These are phyloP conservation scores for Trichogramma pretiosum DNA, from an alignment of 1,140 invertebrate species.

Conservation along the genomic window DNA sequence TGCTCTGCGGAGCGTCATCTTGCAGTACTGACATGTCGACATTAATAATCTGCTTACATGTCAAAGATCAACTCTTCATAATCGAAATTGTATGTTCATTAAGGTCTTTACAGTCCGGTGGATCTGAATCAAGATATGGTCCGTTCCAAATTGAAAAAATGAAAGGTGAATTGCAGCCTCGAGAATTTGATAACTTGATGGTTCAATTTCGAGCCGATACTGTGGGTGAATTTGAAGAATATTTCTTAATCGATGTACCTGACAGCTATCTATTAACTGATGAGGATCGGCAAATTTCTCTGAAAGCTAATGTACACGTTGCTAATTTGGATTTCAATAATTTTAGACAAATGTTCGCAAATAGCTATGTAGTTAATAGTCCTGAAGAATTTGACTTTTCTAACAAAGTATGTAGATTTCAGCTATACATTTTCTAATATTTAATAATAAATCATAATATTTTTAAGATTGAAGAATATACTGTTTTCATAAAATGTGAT, in stretches of 20 bases:
- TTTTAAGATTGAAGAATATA: conserved; percentile 1
- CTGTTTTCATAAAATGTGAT: background rate
- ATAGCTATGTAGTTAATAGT: conserved; percentile 27
- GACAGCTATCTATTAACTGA: background rate
- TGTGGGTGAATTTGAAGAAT: conserved; percentile 14
- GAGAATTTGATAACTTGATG: background rate
- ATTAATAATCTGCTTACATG: too few species aligned
- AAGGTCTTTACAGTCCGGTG: too few species aligned
- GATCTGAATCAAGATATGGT: conserved; percentile 1
- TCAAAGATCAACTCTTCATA: too few species aligned
- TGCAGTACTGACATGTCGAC: too few species aligned
- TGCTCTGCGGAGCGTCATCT: too few species aligned
- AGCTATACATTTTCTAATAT: too few species aligned
- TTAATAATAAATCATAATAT: background rate
- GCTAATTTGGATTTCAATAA: conserved; percentile 30
- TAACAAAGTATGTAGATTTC: conserved; percentile 20
- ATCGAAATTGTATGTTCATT: too few species aligned
- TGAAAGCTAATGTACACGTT: conserved; percentile 21
- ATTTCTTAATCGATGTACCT: conserved; percentile 1
- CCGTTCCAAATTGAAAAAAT: conserved; percentile 5
- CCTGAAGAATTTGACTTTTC: conserved; percentile 25
- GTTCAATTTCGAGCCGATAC: background rate
- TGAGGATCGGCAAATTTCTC: conserved; percentile 11
- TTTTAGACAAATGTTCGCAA: conserved; percentile 27
- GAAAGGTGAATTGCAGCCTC: conserved; percentile 1